phyloP scores from a whole-genome alignment of 2,888 invertebrate species.

The Ctena decussata region DNA sequence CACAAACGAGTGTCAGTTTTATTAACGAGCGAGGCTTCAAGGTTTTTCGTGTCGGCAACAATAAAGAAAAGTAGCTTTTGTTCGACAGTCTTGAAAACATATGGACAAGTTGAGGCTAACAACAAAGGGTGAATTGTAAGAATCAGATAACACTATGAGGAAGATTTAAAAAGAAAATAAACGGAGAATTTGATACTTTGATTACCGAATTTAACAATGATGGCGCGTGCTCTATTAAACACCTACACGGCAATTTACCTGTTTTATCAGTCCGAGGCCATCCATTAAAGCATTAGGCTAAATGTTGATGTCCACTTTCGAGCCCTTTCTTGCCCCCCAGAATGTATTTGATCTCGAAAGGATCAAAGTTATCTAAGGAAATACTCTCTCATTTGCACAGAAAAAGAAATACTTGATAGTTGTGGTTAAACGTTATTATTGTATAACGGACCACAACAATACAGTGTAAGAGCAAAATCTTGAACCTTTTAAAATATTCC shows the following conservation, averaged over 20 bases:
- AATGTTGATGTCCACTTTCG: slow-evolving; percentile 8
- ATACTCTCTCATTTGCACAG: too few relatives aligned
- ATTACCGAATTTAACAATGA: slow-evolving; percentile 37
- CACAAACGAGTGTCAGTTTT: not conserved
- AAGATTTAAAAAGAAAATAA: slow-evolving; percentile 8
- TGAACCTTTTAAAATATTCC: too few relatives aligned
- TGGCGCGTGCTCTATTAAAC: slow-evolving; percentile 48
- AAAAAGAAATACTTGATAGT: too few relatives aligned
- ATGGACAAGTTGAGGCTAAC: not conserved
- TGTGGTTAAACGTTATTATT: too few relatives aligned
- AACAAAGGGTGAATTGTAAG: not conserved
- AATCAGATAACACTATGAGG: not conserved
- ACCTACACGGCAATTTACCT: slow-evolving; percentile 38
- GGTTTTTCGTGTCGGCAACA: not conserved
- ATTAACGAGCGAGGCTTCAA: not conserved
- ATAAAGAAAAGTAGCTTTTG: slow-evolving; percentile 2
- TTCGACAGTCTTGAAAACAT: slow-evolving; percentile 1
- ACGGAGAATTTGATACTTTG: slow-evolving; percentile 4
- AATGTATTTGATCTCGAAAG: not conserved
- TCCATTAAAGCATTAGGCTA: slow-evolving; percentile 26
- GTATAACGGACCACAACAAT: too few relatives aligned
- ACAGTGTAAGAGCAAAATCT: too few relatives aligned
- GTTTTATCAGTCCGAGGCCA: slow-evolving; percentile 52
- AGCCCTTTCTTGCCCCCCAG: not conserved
- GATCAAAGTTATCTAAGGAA: slow-evolving; percentile 1